Conservation (phyloP, 1,140 invertebrate species). For the Sinella curviseta region DNA sequence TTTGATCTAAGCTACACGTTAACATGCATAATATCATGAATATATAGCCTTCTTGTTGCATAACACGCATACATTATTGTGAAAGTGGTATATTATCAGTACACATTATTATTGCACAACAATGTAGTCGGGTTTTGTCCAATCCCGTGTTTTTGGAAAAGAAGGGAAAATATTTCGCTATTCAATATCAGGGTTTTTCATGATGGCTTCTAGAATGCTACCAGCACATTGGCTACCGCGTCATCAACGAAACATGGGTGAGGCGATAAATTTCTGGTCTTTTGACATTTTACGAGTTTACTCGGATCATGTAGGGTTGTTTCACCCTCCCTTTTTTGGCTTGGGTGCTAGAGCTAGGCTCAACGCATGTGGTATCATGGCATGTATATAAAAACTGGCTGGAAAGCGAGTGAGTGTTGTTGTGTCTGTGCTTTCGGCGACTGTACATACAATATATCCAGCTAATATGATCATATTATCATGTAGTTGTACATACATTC, state of each 20-base stretch:
- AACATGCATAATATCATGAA: no score
- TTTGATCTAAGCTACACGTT: no score
- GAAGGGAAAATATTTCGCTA: background rate
- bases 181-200: slow-evolving; percentile 35
- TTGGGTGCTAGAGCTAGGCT: background rate
- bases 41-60: no score
- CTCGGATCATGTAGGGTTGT: background rate
- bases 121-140: background rate
- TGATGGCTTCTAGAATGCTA: slow-evolving; percentile 42
- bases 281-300: slow-evolving; percentile 46
- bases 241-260: slow-evolving; percentile 43
- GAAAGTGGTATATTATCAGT: no score
- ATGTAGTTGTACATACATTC: no score
- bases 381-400: no score
- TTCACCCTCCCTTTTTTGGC: background rate
- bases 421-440: no score
- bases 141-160: background rate
- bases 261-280: slow-evolving; percentile 46
- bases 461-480: no score
- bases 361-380: background rate
- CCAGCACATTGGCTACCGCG: slow-evolving; percentile 32
- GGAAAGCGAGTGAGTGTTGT: no score
- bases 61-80: no score
- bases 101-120: no score
- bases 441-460: no score